Evolutionary conservation across 1,140 invertebrate species (phyloP).

Genomic region (Cecropterus lyciades): DNA sequence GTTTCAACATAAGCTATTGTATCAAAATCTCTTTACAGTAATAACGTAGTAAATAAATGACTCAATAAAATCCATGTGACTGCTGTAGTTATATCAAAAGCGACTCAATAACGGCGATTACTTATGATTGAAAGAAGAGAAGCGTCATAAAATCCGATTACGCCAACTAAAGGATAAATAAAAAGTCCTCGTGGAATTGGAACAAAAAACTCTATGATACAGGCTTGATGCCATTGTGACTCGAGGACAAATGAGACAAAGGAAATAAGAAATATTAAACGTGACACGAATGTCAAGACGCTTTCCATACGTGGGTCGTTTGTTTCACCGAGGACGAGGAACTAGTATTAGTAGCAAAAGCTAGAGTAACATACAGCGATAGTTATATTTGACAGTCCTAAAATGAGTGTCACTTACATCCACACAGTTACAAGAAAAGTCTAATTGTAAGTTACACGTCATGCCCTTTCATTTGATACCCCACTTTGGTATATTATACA

Average conservation of each 20-base stretch:
- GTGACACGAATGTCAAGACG: constrained; percentile 76
- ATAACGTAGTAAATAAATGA: neutral
- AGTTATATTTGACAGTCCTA: no score
- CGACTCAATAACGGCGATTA: constrained; percentile 9
- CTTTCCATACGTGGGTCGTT: constrained; percentile 60
- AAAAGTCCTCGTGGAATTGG: constrained; percentile 42
- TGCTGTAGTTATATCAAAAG: constrained; percentile 6
- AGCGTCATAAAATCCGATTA: constrained; percentile 33
- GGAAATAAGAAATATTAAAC: constrained; percentile 83
- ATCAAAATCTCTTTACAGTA: no score
- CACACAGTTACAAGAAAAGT: no score
- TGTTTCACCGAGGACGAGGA: constrained; percentile 11
- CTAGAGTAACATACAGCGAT: no score
- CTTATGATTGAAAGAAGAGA: constrained; percentile 22
- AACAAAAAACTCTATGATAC: constrained; percentile 68
- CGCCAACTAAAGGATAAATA: constrained; percentile 31
- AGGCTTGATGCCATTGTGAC: constrained; percentile 70
- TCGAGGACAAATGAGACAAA: constrained; percentile 80
- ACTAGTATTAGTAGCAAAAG: neutral
- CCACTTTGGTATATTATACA: no score
- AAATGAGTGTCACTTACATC: no score
- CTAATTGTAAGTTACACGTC: no score
- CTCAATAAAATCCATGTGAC: neutral
- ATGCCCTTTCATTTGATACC: no score
- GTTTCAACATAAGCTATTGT: no score